phyloP scores from a whole-genome alignment of 2,888 invertebrate genomes.

The Thecophora atra region DNA sequence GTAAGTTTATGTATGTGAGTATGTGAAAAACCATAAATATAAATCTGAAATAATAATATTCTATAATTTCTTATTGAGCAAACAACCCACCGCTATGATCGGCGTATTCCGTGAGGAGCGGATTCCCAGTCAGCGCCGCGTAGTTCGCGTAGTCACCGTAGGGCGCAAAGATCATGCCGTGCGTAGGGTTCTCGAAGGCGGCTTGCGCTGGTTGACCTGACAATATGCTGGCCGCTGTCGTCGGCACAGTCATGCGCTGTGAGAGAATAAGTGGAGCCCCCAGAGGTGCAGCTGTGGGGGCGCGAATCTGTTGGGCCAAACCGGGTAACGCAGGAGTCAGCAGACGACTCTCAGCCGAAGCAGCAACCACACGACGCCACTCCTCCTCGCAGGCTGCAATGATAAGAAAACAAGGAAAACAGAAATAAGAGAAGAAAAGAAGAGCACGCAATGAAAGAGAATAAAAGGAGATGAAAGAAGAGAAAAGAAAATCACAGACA shows the following conservation, averaged over 20 bases:
- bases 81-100: conserved; percentile 97
- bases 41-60: conserved; percentile 7
- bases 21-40: background rate
- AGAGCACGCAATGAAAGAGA: background rate
- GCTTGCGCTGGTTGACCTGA: conserved; percentile 71
- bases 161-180: conserved; percentile 83
- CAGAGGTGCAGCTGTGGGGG: conserved; percentile 79
- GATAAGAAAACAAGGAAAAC: background rate
- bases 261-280: conserved; percentile 92
- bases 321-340: conserved; percentile 72
- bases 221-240: conserved; percentile 74
- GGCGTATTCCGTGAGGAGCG: conserved; percentile 85
- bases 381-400: conserved; percentile 83
- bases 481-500: no score
- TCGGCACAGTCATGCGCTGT: conserved; percentile 86
- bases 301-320: conserved; percentile 72
- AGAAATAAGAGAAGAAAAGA: conserved; percentile 12
- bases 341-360: conserved; percentile 81
- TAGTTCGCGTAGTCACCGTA: conserved; percentile 92
- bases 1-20: conserved; percentile 2
- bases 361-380: conserved; percentile 82
- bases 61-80: conserved; percentile 78
- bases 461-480: background rate
- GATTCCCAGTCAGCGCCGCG: conserved; percentile 82
- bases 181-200: conserved; percentile 71